Base-by-base conservation (phyloP, 2,113 vertebrate species). In the Nerophis ophidion region DNA sequence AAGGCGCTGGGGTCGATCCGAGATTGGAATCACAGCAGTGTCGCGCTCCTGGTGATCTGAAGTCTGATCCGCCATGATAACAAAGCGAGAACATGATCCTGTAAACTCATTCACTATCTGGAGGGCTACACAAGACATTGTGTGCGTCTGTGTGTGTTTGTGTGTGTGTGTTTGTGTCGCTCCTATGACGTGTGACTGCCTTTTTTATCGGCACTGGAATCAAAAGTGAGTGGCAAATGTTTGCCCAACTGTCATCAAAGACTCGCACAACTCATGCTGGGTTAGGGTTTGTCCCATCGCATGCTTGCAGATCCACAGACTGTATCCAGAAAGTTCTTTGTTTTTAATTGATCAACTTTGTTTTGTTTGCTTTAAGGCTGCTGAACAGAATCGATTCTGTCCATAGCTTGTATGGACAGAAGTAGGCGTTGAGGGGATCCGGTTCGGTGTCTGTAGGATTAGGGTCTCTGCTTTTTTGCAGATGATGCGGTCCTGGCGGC, bases 1-100 rank as follows among this genome's bases (percentile, higher is more conserved):
- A 75, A 57, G 63, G 56, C 13, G 40, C 10, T 44, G 26, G 3
- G n/a, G 42, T 57, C 67, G 71, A 70, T 77, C 62, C 50, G 59
- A 73, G 64, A 71, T 70, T 60, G 64, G 66, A 74, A 82, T 79
- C 74, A 73, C 49, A 63, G 57, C 48, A 51, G 7, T 63, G 68
- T 36, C 40, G 36, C 54, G 74, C 65, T 75, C 53, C 48, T 65
- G 81, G 77, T 64, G 60, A 59, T 64, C 49, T 62, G 51, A 70
- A 62, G 42, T 49, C 17, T 13, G 34, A 79, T 81, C 63, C 50
- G 65, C 65, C 80, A 79, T 67, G 55, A 75, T 66, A 70, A 72
- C 57, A 61, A 38, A 44, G 65, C 40, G 38, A 57, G 42, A 74
- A 62, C 68, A 69, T 62, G 36, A 70, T 66, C 72, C 47, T 57